Conservation (phyloP, 2,797 vertebrate genomes). For the Hippocampus kuda region DNA sequence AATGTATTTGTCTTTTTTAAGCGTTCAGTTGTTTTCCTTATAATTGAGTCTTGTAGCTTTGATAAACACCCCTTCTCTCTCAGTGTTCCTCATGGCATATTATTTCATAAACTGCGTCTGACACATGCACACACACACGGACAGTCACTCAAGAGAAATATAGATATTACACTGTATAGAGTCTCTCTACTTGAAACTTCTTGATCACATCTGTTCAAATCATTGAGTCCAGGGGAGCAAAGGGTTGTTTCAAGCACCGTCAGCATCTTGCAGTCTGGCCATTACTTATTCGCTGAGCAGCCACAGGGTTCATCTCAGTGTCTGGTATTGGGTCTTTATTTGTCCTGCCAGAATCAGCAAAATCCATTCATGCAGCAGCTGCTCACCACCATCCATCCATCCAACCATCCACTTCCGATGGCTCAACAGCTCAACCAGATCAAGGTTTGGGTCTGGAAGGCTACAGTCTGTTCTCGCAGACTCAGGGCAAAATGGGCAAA, state of each 20-base stretch:
- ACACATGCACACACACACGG: slow-evolving; percentile 15
- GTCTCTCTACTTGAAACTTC: slow-evolving; percentile 24
- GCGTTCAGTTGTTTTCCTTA: slow-evolving; percentile 24
- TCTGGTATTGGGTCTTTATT: slow-evolving; percentile 42
- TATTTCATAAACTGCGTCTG: slow-evolving; percentile 33
- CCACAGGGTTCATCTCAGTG: slow-evolving; percentile 33
- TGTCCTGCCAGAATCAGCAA: slow-evolving; percentile 14
- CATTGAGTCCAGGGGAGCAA: slow-evolving; percentile 47
- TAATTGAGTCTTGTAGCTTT: slow-evolving; percentile 46
- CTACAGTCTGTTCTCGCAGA: background rate
- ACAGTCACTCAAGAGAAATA: slow-evolving; percentile 23
- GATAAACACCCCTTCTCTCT: slow-evolving; percentile 35
- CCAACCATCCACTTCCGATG: background rate
- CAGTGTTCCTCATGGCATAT: slow-evolving; percentile 28
- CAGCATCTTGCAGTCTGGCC: slow-evolving; percentile 46
- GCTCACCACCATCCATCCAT: background rate
- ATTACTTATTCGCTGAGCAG: slow-evolving; percentile 50
- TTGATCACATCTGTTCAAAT: slow-evolving; percentile 45
- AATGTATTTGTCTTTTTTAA: slow-evolving; percentile 29
- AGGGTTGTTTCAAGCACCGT: slow-evolving; percentile 54
- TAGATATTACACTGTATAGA: slow-evolving; percentile 19
- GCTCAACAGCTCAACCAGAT: background rate
- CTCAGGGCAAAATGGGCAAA: background rate
- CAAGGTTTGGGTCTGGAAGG: background rate
- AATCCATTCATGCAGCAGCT: background rate